Conservation (phyloP, 2,113 vertebrate genomes). For the Chiloscyllium plagiosum region DNA sequence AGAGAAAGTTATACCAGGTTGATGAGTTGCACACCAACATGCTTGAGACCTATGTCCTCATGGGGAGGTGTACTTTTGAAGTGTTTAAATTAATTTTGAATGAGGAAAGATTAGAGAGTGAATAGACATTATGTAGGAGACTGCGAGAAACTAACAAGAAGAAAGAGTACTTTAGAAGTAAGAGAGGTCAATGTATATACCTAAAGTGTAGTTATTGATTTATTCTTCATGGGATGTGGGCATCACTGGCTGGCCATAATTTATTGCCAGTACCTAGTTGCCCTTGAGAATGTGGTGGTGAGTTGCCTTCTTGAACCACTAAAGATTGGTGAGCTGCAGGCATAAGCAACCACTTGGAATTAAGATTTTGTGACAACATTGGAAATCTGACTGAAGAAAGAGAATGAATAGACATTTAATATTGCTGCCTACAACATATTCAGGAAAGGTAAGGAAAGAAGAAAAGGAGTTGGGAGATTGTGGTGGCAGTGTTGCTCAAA, state of each 20-base stretch:
- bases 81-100: not conserved
- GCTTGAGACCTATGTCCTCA: not conserved
- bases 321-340: not conserved
- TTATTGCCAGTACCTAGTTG: too few species aligned
- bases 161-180: not conserved
- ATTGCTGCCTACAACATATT: not conserved
- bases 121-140: too few species aligned
- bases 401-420: not conserved
- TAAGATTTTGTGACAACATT: not conserved
- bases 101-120: not conserved
- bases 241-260: too few species aligned
- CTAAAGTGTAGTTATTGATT: not conserved
- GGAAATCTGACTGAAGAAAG: not conserved
- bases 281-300: too few species aligned
- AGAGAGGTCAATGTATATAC: not conserved
- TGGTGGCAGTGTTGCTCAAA: not conserved
- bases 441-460: too few species aligned
- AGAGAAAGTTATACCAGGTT: not conserved
- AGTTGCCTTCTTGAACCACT: too few species aligned
- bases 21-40: not conserved
- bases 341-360: not conserved
- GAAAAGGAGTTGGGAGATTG: not conserved
- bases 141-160: too few species aligned
- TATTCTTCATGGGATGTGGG: too few species aligned
- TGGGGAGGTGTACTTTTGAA: not conserved